Percentiles rank a stretch among this genome's conserved stretches.
Evolutionary conservation across 2,888 invertebrate genomes (phyloP).

Genomic region (Parnassius mnemosyne): DNA sequence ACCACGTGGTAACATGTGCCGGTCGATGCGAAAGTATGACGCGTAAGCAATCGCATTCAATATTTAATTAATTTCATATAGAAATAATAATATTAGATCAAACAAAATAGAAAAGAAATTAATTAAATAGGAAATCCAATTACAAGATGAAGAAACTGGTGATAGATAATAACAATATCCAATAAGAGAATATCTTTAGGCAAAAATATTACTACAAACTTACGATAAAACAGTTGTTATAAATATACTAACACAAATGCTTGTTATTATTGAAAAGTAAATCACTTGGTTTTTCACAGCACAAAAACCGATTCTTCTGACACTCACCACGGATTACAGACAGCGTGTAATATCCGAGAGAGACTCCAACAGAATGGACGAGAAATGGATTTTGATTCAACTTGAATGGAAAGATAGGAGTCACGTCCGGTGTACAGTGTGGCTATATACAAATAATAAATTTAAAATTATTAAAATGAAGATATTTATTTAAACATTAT

Average conservation of each 20-base stretch:
- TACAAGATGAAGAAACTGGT: too few relatives aligned
- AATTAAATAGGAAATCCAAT: too few relatives aligned
- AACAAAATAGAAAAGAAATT: too few relatives aligned
- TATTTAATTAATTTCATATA: not conserved
- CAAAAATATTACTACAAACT: not conserved
- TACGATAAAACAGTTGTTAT: not conserved
- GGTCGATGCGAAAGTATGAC: constrained; percentile 66
- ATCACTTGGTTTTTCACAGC: constrained; percentile 64
- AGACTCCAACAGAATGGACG: constrained; percentile 86
- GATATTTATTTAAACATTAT: not conserved
- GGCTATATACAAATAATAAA: constrained; percentile 34
- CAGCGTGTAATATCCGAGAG: constrained; percentile 83
- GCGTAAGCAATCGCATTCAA: constrained; percentile 66
- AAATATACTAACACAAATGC: constrained; percentile 38
- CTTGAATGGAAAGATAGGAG: constrained; percentile 62
- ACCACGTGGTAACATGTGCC: constrained; percentile 77
- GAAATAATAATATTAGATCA: too few relatives aligned
- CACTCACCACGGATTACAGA: constrained; percentile 79
- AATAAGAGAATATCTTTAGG: too few relatives aligned
- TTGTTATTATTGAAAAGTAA: constrained; percentile 39
- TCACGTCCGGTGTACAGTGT: constrained; percentile 66
- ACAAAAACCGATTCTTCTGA: constrained; percentile 64
- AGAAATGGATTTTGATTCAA: constrained; percentile 76
- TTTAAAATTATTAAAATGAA: constrained; percentile 13
- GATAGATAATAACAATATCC: too few relatives aligned